A percentile compares a stretch with the other conserved stretches of the same genome.
Conservation (phyloP, 2,113 vertebrate genomes). For the Gadus macrocephalus region DNA sequence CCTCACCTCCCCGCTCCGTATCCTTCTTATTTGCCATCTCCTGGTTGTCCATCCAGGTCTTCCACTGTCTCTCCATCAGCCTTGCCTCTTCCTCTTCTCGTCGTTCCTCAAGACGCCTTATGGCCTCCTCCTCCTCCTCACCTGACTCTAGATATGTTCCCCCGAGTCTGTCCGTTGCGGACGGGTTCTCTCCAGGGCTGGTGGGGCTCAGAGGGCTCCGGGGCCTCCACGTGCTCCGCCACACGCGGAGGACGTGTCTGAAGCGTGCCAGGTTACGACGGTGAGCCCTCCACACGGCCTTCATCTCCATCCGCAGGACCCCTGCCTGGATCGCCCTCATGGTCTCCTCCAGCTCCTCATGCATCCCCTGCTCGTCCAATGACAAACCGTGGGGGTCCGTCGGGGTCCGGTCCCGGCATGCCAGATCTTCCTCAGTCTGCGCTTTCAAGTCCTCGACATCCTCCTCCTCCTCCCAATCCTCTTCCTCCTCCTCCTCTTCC, state of each 20-base stretch:
- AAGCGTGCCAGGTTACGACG: background rate
- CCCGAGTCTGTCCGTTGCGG: background rate
- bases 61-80: background rate
- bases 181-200: background rate
- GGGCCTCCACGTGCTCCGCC: background rate
- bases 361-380: background rate
- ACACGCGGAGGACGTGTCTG: background rate
- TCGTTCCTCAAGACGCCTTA: background rate
- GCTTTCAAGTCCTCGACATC: too few species aligned
- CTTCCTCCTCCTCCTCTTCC: too few species aligned
- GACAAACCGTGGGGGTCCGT: too few species aligned
- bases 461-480: too few species aligned
- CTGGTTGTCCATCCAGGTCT: background rate
- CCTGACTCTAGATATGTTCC: background rate
- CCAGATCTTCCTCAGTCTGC: background rate
- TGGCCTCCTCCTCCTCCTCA: background rate
- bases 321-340: background rate
- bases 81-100: background rate
- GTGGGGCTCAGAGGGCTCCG: background rate
- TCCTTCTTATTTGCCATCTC: background rate
- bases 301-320: background rate
- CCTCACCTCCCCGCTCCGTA: background rate
- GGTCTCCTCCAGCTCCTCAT: background rate
- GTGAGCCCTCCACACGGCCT: background rate
- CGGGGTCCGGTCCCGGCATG: too few species aligned